Evolutionary conservation across 2,113 vertebrate genomes (phyloP).

Genomic region (Misgurnus mizolepis): DNA sequence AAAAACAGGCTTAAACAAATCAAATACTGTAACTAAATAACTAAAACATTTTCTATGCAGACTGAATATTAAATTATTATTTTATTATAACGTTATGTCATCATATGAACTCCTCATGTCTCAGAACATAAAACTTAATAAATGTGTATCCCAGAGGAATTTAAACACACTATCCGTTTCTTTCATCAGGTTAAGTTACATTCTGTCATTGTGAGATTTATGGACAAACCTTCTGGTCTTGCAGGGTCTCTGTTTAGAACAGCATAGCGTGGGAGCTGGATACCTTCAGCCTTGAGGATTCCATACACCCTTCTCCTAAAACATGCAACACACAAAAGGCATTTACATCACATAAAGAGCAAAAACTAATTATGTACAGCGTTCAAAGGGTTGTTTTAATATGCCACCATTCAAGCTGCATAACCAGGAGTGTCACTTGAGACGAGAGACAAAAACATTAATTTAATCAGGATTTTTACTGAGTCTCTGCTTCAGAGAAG

Average conservation of each 20-base stretch:
- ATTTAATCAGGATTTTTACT: no score
- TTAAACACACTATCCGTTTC: not conserved
- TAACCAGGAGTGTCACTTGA: not conserved
- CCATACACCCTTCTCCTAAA: conserved; percentile 85
- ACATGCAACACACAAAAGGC: not conserved
- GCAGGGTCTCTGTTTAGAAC: conserved; percentile 87
- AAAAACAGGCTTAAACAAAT: no score
- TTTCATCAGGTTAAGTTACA: not conserved
- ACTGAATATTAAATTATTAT: no score
- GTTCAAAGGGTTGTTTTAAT: not conserved
- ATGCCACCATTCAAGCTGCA: not conserved
- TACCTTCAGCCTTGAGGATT: conserved; percentile 87
- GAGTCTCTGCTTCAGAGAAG: no score
- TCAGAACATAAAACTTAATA: not conserved
- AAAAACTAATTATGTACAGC: not conserved
- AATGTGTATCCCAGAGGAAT: not conserved
- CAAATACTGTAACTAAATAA: no score
- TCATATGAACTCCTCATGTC: not conserved
- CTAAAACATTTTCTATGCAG: no score
- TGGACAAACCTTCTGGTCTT: conserved; percentile 82
- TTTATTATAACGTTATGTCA: no score
- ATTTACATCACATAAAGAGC: not conserved
- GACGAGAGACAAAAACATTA: not conserved
- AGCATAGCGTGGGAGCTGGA: conserved; percentile 87
- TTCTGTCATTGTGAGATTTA: not conserved